Conservation (phyloP, 2,888 invertebrate species). For the Protula sp. region DNA sequence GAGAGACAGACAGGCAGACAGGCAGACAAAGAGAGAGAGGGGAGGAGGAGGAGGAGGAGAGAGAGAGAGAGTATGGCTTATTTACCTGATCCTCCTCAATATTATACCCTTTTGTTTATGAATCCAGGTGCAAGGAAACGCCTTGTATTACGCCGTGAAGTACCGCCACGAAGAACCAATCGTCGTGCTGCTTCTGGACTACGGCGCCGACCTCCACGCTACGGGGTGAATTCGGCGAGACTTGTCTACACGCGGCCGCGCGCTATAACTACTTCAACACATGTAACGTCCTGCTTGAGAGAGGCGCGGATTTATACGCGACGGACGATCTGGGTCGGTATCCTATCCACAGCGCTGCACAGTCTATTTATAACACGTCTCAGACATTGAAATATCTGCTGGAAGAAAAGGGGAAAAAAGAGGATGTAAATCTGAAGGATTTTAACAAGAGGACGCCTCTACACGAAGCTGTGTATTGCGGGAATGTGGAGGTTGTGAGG, state of each 20-base stretch:
- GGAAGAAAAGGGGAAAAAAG: not conserved
- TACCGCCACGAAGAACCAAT: not conserved
- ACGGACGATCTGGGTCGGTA: slow-evolving; percentile 9
- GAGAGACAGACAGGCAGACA: too few species aligned
- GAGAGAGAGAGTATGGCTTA: too few species aligned
- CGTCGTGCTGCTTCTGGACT: not conserved
- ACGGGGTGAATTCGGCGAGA: slow-evolving; percentile 2
- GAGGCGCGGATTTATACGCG: not conserved
- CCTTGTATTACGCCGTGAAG: slow-evolving; percentile 10
- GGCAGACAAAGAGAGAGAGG: too few species aligned
- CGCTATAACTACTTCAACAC: not conserved
- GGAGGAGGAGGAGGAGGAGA: too few species aligned
- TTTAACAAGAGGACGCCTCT: slow-evolving; percentile 6
- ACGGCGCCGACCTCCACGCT: slow-evolving; percentile 4
- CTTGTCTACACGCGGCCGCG: slow-evolving; percentile 2
- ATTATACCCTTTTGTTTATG: too few species aligned
- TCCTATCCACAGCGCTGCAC: slow-evolving; percentile 4
- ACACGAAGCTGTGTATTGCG: slow-evolving; percentile 1
- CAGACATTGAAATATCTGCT: slow-evolving; percentile 1
- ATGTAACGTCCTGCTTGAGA: not conserved
- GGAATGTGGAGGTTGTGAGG: not conserved
- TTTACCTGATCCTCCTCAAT: too few species aligned
- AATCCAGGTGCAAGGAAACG: slow-evolving; percentile 1
- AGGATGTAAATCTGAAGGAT: slow-evolving; percentile 5
- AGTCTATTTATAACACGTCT: slow-evolving; percentile 3